Evolutionary conservation across 2,888 invertebrate species (phyloP).

Genomic region (Hydraecia micacea): DNA sequence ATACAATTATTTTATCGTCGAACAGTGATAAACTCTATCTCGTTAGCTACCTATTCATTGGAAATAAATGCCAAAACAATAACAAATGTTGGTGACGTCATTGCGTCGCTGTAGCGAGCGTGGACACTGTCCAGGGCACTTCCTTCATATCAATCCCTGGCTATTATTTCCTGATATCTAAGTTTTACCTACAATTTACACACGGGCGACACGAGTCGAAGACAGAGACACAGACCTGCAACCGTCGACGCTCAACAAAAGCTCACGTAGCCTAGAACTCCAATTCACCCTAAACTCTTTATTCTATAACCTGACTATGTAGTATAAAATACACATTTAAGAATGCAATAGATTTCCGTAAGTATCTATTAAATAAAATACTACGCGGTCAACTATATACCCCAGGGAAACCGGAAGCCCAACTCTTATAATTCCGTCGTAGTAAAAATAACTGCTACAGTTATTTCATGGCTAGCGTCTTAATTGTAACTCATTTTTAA

Average conservation of each 20-base stretch:
- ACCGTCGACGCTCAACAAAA: not conserved
- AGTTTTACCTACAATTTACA: conserved; percentile 8
- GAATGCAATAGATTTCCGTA: conserved; percentile 21
- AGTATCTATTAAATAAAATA: not conserved
- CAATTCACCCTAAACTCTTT: conserved; percentile 1
- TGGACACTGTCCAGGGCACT: not conserved
- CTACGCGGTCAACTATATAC: conserved; percentile 12
- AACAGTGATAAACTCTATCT: conserved; percentile 56
- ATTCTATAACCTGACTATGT: not conserved
- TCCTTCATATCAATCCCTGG: conserved; percentile 11
- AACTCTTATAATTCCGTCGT: conserved; percentile 14
- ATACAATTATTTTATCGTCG: conserved; percentile 53
- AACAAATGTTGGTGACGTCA: conserved; percentile 49
- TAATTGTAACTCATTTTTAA: conserved; percentile 34
- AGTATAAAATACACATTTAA: not conserved
- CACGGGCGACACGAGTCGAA: not conserved
- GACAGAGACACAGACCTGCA: not conserved
- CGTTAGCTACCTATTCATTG: conserved; percentile 51
- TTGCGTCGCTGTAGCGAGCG: conserved; percentile 11
- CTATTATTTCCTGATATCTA: conserved; percentile 12
- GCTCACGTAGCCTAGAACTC: not conserved
- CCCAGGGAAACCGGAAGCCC: conserved; percentile 34
- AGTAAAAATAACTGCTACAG: conserved; percentile 36
- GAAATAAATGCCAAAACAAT: conserved; percentile 60
- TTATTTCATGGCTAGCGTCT: conserved; percentile 45